Percentiles rank a stretch among this genome's conserved stretches.
phyloP scores from a whole-genome alignment of 1,140 invertebrate species.

The Trialeurodes vaporariorum region DNA sequence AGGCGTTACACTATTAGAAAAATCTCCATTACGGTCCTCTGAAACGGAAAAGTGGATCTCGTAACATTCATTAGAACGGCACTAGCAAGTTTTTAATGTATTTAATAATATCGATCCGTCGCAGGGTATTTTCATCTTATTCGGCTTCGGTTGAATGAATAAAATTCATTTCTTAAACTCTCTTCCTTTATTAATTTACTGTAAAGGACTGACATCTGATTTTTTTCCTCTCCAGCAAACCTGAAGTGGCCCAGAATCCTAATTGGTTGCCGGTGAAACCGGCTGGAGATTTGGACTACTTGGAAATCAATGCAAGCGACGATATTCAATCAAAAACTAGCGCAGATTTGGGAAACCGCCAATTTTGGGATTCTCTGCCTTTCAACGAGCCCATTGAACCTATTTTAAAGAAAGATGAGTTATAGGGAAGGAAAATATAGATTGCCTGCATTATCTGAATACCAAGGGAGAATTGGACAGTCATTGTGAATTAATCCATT shows the following conservation, averaged over 20 bases:
- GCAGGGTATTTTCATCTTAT: neutral
- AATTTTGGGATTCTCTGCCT: conserved; percentile 18
- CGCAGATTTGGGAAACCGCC: conserved; percentile 8
- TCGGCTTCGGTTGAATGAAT: neutral
- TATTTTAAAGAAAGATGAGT: neutral
- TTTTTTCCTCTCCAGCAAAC: neutral
- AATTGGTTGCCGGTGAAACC: neutral
- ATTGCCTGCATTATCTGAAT: too few species aligned
- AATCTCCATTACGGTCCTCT: too few species aligned
- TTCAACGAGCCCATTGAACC: conserved; percentile 12
- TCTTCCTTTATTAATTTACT: neutral
- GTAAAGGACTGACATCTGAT: too few species aligned
- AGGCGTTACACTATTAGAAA: too few species aligned
- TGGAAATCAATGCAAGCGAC: conserved; percentile 9
- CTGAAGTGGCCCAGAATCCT: neutral
- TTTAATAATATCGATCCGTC: neutral
- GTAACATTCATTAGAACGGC: neutral
- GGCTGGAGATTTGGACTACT: neutral
- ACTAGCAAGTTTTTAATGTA: neutral
- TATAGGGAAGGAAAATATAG: too few species aligned
- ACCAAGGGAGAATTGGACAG: too few species aligned
- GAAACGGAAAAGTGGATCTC: too few species aligned
- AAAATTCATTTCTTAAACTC: neutral
- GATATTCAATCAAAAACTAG: conserved; percentile 3
- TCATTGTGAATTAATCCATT: too few species aligned